Evolutionary conservation across 2,113 vertebrate species (phyloP).

Genomic region (Grammomys dolichurus): DNA sequence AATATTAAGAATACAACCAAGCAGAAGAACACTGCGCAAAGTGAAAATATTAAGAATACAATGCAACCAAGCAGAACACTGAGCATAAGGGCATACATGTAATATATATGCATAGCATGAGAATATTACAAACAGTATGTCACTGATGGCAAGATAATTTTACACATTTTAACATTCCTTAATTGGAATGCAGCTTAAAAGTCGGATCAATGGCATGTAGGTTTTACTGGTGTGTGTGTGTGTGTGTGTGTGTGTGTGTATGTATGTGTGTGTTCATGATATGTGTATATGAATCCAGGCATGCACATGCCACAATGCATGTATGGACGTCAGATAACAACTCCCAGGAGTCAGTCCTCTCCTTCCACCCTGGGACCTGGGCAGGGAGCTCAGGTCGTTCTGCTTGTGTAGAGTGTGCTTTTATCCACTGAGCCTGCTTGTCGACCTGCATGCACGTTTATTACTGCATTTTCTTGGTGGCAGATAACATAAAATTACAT

Average conservation of each 20-base stretch:
- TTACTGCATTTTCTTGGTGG: slow-evolving; percentile 39
- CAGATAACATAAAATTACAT: slow-evolving; percentile 56
- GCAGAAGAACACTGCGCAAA: background rate
- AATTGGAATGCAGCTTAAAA: slow-evolving; percentile 34
- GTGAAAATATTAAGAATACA: background rate
- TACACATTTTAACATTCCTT: slow-evolving; percentile 42
- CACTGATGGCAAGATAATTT: background rate
- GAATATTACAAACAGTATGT: background rate
- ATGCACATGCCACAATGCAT: no score
- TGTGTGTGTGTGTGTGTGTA: no score
- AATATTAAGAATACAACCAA: background rate
- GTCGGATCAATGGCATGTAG: background rate
- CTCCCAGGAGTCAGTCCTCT: no score
- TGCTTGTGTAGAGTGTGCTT: no score
- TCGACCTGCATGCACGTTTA: background rate
- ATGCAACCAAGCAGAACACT: background rate
- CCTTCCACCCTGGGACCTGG: no score
- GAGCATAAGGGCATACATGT: background rate
- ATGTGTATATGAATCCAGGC: background rate
- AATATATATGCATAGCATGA: background rate
- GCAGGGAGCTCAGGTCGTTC: no score
- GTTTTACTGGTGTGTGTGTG: background rate
- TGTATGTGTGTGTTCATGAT: no score
- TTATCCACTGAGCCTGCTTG: background rate
- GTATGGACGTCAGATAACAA: background rate